These are phyloP conservation scores for Nyctibius bracteatus DNA, from an alignment of 2,113 vertebrate genomes.

Conservation along the genomic window DNA sequence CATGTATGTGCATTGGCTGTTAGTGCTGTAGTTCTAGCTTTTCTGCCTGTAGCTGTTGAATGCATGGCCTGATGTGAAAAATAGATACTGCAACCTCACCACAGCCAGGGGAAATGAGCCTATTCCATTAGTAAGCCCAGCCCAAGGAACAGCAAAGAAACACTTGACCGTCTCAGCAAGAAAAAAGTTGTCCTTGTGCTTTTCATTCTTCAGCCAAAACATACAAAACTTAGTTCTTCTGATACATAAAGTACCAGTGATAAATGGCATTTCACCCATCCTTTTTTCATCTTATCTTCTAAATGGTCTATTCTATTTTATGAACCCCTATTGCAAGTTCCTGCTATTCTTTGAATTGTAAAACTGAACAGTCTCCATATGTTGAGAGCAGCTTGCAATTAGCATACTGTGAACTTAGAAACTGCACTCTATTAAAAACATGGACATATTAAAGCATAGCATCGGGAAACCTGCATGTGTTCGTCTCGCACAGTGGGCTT, in stretches of 20 bases:
- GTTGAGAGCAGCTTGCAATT: conserved; percentile 16
- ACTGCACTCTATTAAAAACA: not conserved
- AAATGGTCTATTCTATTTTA: not conserved
- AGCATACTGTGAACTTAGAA: not conserved
- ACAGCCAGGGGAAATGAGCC: not conserved
- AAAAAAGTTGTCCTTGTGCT: not conserved
- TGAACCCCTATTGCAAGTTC: not conserved
- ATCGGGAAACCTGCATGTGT: not conserved
- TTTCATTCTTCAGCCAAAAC: not conserved
- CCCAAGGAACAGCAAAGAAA: not conserved
- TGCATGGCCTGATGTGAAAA: not conserved
- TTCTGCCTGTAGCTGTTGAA: not conserved
- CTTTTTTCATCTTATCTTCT: not conserved
- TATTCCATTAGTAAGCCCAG: not conserved
- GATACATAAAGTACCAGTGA: not conserved
- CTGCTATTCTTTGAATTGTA: not conserved
- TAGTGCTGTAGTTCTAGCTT: not conserved
- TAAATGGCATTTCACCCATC: not conserved
- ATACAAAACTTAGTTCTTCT: not conserved
- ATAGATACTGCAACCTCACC: not conserved
- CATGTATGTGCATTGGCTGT: rapidly evolving
- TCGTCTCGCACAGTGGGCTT: not conserved
- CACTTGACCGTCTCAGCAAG: not conserved
- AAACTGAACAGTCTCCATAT: not conserved
- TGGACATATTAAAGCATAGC: not conserved